Conservation (phyloP, 2,888 invertebrate species). For the Drosophila pseudotalamancana region DNA sequence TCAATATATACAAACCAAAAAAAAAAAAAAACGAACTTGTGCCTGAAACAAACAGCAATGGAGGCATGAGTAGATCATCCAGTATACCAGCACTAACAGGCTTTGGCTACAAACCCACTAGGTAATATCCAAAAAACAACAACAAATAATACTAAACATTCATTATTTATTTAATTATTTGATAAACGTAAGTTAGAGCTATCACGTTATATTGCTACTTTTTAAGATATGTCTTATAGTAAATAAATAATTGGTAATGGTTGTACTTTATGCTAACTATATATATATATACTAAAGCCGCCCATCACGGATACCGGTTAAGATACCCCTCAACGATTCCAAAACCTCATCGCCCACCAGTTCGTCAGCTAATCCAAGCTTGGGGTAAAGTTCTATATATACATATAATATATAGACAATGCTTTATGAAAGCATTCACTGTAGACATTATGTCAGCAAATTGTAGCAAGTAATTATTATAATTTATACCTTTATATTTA, state of each 20-base stretch:
- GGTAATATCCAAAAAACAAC: conserved; percentile 75
- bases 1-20: conserved; percentile 37
- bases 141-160: conserved; percentile 59
- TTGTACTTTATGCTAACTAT: conserved; percentile 47
- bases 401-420: conserved; percentile 1
- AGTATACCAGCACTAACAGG: conserved; percentile 92
- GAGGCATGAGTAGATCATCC: conserved; percentile 94
- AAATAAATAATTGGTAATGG: conserved; percentile 32
- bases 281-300: conserved; percentile 67
- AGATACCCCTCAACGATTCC: conserved; percentile 82
- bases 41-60: conserved; percentile 84
- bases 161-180: conserved; percentile 29
- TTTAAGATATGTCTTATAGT: conserved; percentile 8
- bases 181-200: conserved; percentile 18
- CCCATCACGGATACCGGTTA: conserved; percentile 84
- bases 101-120: conserved; percentile 83
- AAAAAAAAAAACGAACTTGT: conserved; percentile 41
- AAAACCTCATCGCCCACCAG: conserved; percentile 83
- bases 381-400: conserved; percentile 79
- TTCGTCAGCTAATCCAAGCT: conserved; percentile 82
- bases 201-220: not conserved
- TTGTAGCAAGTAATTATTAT: conserved; percentile 62
- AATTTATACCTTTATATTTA: conserved; percentile 24
- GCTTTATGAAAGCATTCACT: conserved; percentile 20
- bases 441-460: conserved; percentile 30